Evolutionary conservation across 92 coral and sea anemone genomes (phyloP), one percentile per base, ranked within the genome.

Genomic region (Porites rus): DNA sequence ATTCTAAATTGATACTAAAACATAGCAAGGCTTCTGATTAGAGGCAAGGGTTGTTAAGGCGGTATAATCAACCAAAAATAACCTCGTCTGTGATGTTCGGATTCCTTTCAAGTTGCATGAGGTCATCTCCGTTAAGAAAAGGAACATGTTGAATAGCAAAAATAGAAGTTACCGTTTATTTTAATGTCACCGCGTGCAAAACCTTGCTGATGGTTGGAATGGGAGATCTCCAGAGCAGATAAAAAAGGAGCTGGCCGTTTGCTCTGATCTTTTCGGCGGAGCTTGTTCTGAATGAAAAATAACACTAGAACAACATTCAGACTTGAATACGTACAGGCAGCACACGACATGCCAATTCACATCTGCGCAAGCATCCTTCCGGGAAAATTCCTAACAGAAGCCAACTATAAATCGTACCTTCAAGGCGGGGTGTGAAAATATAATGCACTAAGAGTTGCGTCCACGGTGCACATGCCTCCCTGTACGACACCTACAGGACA

Each of bases 81-180:
- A 6, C 79, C 20, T 28, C 65, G 13, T 31, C 16, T 46, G 74
- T 14, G 74, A 65, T 79, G 74, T 66, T 59, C 22, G 69, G 59
- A 43, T n/a, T 22, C 13, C 60, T 71, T 70, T 71, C 86, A 70
- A 59, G 77, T 81, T 69, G 43, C 28, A 65, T 81, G 86, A 81
- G 75, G 75, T 81, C 65, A 81, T 81, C 75, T 70, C 69, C 60
- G 1, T 59, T 58, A 31, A 16, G 21, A 61, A 12, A 60, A 63
- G 19, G 14, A 24, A 63, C 60, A 46, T 10, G 20, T 59, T 3
- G 43, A 78, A 63, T 63, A 19, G 18, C 59, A 77, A 62, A 56
- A 77, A 46, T 46, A 63, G 38, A 31, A 31, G 43, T 31, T 3
- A 62, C 60, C 20, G 61, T 22, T 75, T 24, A 31, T 62, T 58